phyloP scores from a whole-genome alignment of 2,113 vertebrate genomes.

The Pterocles burchelli region DNA sequence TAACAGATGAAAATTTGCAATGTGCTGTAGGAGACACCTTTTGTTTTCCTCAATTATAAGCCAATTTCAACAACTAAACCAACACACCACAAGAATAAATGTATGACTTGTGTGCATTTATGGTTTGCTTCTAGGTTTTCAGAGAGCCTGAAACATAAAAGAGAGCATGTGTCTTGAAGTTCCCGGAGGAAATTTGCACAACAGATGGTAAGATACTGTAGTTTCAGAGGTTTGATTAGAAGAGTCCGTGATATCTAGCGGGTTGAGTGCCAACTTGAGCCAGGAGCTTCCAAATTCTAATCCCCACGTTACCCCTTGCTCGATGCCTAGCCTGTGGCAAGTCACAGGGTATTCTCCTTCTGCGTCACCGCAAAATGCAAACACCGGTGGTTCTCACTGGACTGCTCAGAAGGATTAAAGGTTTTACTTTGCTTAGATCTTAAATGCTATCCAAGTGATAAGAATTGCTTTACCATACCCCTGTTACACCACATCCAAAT shows the following conservation, averaged over 20 bases:
- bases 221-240: constrained; percentile 23
- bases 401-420: background rate
- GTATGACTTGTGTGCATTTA: constrained; percentile 3
- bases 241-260: background rate
- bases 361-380: background rate
- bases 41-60: constrained; percentile 38
- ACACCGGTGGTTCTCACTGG: background rate
- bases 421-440: background rate
- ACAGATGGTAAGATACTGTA: background rate
- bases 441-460: background rate
- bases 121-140: background rate
- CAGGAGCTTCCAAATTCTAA: background rate
- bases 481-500: background rate
- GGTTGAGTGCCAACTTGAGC: background rate
- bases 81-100: constrained; percentile 39
- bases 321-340: background rate
- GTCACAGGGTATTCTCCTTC: background rate
- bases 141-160: background rate
- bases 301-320: background rate
- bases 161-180: background rate
- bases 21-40: constrained; percentile 10
- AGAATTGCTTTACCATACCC: background rate
- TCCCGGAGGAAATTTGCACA: constrained; percentile 20
- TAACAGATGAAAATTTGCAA: constrained; percentile 42
- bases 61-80: constrained; percentile 13